Percentiles rank a stretch among this genome's conserved stretches.
Evolutionary conservation across 2,888 invertebrate species (phyloP).

Genomic region (Drosophila atripex): DNA sequence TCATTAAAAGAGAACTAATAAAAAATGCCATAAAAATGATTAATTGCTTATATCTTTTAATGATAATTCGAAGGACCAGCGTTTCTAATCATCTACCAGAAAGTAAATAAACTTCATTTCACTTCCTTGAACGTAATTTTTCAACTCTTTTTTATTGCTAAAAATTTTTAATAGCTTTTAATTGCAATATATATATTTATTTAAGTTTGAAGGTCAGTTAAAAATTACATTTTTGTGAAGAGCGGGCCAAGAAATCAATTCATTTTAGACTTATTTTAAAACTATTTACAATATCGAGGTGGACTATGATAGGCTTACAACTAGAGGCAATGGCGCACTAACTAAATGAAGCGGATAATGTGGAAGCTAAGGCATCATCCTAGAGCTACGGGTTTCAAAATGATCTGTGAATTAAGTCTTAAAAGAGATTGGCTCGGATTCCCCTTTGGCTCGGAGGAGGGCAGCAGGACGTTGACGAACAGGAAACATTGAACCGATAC

Average conservation of each 20-base stretch:
- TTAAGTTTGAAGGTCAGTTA: conserved; percentile 31
- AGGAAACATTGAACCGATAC: no score
- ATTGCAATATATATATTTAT: conserved; percentile 31
- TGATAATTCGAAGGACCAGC: background rate
- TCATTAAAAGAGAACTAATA: no score
- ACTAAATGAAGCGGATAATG: conserved; percentile 19
- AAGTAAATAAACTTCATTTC: conserved; percentile 58
- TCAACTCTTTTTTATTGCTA: conserved; percentile 13
- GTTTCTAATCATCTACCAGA: conserved; percentile 7
- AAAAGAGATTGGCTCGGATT: conserved; percentile 9
- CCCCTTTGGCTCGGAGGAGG: conserved; percentile 9
- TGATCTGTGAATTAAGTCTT: conserved; percentile 46
- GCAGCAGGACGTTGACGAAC: conserved; percentile 37
- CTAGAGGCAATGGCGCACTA: conserved; percentile 45
- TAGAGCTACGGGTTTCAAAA: background rate
- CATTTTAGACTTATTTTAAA: conserved; percentile 24
- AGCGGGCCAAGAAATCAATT: conserved; percentile 53
- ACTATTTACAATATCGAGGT: conserved; percentile 52
- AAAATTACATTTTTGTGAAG: conserved; percentile 52
- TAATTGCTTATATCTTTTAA: background rate
- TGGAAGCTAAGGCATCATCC: conserved; percentile 50
- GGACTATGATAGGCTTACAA: conserved; percentile 32
- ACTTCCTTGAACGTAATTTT: conserved; percentile 19
- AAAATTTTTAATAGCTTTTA: conserved; percentile 37
- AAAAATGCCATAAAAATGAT: background rate